A percentile compares a stretch with the other conserved stretches of the same genome.
These are phyloP conservation scores for Cerastis leucographa DNA, from an alignment of 2,888 invertebrate species.

Conservation along the genomic window DNA sequence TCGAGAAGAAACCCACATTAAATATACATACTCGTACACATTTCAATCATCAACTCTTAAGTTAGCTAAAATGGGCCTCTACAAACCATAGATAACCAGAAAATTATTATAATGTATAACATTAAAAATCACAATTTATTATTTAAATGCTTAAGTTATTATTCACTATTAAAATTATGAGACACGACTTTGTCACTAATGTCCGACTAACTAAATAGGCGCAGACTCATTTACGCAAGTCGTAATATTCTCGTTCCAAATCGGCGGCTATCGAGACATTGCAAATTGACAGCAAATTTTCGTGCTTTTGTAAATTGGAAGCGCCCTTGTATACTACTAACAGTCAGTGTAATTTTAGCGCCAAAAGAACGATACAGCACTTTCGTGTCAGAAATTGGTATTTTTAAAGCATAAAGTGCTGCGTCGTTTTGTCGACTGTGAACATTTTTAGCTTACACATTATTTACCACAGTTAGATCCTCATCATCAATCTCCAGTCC, in stretches of 20 bases:
- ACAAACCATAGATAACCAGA: background rate
- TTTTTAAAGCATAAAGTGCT: background rate
- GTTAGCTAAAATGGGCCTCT: background rate
- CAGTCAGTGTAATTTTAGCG: no score
- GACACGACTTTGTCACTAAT: background rate
- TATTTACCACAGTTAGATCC: background rate
- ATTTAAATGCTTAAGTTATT: conserved; percentile 11
- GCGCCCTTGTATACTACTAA: no score
- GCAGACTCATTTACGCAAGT: background rate
- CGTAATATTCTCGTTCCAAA: background rate
- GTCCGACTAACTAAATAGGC: background rate
- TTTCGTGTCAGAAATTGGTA: no score
- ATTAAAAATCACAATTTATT: conserved; percentile 23
- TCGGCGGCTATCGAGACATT: background rate
- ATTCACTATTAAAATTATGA: conserved; percentile 19
- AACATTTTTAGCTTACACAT: background rate
- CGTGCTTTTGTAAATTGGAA: background rate
- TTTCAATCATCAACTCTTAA: background rate
- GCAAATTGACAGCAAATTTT: no score
- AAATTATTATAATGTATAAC: conserved; percentile 10
- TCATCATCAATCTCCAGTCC: background rate
- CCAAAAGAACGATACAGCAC: no score
- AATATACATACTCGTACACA: background rate
- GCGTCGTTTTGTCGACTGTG: background rate
- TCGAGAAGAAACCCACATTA: background rate